Percentiles rank a stretch among this genome's conserved stretches.
phyloP scores from a whole-genome alignment of 2,113 vertebrate genomes.

The Machaerirhynchus nigripectus region DNA sequence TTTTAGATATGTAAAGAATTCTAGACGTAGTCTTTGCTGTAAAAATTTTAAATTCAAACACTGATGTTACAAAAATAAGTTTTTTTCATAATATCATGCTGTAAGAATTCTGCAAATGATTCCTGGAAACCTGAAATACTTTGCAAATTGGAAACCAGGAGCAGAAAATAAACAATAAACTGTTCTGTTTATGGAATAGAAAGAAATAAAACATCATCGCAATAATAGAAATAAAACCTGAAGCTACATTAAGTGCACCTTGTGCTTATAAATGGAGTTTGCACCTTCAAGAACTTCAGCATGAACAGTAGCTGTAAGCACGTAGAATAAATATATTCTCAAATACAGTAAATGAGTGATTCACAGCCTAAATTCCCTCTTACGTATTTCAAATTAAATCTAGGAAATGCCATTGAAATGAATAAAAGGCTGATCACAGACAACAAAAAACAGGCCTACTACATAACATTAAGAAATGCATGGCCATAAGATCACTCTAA shows the following conservation, averaged over 20 bases:
- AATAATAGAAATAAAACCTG: background rate
- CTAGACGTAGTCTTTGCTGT: background rate
- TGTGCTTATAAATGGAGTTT: background rate
- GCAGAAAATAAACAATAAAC: background rate
- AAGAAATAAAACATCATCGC: background rate
- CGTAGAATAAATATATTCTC: background rate
- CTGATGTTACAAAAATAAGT: background rate
- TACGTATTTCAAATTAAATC: background rate
- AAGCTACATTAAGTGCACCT: background rate
- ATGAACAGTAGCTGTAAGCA: background rate
- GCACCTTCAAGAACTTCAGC: background rate
- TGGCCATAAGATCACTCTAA: background rate
- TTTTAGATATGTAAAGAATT: background rate
- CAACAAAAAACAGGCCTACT: background rate
- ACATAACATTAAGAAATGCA: background rate
- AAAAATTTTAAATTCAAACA: background rate
- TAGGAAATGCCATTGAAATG: background rate
- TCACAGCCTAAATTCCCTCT: background rate
- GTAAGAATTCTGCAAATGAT: background rate
- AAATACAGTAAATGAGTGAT: background rate
- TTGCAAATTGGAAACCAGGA: background rate
- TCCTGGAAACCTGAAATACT: background rate
- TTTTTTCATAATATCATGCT: background rate
- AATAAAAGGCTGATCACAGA: background rate
- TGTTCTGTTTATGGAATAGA: background rate